Evolutionary conservation across 2,113 vertebrate species (phyloP), one percentile per base, ranked within the genome.

Genomic region (Dicrurus megarhynchus): DNA sequence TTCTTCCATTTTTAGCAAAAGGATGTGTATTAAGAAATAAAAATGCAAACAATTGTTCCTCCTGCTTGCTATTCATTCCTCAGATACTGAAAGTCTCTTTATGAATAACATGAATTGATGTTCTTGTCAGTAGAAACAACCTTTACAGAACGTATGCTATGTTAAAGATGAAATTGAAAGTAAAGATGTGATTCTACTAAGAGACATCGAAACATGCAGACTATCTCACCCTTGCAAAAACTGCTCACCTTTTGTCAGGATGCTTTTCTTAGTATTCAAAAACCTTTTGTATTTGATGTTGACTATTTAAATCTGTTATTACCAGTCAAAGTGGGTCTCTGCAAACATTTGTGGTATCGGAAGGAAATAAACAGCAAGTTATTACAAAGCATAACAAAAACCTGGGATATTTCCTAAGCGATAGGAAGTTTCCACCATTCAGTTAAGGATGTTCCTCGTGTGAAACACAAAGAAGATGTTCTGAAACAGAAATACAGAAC

Each of bases 61-160:
- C n/a, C 85, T 89, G 50, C 69, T 96, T 95, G 55, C 90, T 92
- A 61, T 95, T 96, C 74, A 41, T 80, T 80, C 86, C 93, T 92
- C 61, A 97, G 92, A 95, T 91, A 75, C 78, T 52, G 83, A 74
- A 93, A 93, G 52, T 82, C 93, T 88, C 89, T 87, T 93, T 92
- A 88, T 84, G 94, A 97, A 97, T 96, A 97, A 95, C 44, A 83
- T 30, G 83, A 97, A 97, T 81, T 94, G 96, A 97, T 96, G 96
- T 93, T 95, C 96, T 96, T 97, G 96, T 96, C 96, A 93, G 94
- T 53, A 94, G 89, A 55, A 71, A 93, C 86, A 95, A 90, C 96
- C 97, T 97, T 98, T 97, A 95, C 92, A 92, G 90, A 97, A 96
- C 39, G 56, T 69, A 86, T 57, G 80, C 91, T 93, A 96, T 64